Percentiles rank a stretch among this genome's conserved stretches.
phyloP scores from a whole-genome alignment of 37 sponge, comb jelly and placozoan genomes.

The Hexactinellida sp. region DNA sequence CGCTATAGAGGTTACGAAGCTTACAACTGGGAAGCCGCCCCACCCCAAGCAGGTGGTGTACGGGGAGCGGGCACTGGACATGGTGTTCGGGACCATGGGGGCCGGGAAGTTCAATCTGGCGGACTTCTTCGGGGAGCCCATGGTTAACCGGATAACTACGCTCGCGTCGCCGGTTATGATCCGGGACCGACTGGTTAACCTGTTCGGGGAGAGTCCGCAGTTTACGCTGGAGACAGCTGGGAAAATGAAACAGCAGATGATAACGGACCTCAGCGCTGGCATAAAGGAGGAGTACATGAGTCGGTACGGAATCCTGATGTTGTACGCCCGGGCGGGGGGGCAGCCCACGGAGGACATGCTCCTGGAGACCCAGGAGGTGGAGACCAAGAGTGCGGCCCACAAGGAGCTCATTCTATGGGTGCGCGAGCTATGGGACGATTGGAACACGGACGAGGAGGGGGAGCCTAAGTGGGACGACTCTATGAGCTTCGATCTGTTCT shows the following conservation, averaged over 20 bases:
- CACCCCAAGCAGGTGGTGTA: conserved; percentile 56
- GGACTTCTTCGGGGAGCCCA: conserved; percentile 54
- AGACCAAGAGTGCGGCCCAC: conserved; percentile 22
- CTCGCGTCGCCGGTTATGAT: conserved; percentile 61
- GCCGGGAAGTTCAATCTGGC: conserved; percentile 57
- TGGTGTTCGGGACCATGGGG: conserved; percentile 48
- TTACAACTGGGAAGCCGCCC: conserved; percentile 48
- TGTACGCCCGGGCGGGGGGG: conserved; percentile 72
- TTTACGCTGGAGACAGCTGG: conserved; percentile 40
- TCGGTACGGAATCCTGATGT: conserved; percentile 32
- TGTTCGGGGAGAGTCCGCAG: conserved; percentile 41
- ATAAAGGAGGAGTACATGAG: conserved; percentile 82
- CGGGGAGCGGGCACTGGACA: conserved; percentile 54
- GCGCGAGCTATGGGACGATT: conserved; percentile 45
- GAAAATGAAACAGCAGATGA: conserved; percentile 54
- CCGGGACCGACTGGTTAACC: conserved; percentile 27
- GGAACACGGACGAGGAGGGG: conserved; percentile 35
- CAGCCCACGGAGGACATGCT: conserved; percentile 41
- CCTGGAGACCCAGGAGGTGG: conserved; percentile 25
- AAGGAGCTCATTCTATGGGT: conserved; percentile 40
- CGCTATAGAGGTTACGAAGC: conserved; percentile 45
- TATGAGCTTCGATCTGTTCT: conserved; percentile 60
- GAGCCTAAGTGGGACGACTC: conserved; percentile 29
- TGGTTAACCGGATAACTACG: conserved; percentile 45
- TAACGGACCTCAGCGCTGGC: conserved; percentile 37